phyloP scores from a whole-genome alignment of 2,113 vertebrate species.

The Thomomys bottae region DNA sequence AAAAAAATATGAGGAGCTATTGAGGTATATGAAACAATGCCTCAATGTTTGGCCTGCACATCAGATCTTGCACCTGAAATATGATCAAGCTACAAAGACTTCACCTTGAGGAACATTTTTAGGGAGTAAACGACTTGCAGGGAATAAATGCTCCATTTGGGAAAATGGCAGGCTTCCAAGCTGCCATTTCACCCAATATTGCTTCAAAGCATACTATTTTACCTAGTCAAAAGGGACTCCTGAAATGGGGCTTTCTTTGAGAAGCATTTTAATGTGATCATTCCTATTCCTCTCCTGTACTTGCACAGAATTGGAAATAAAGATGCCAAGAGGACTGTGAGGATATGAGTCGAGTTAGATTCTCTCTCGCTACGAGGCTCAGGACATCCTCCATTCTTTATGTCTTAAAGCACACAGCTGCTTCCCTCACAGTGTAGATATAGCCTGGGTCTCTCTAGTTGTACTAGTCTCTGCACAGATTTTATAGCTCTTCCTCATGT shows the following conservation, averaged over 20 bases:
- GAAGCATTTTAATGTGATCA: slow-evolving; percentile 12
- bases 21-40: neutral
- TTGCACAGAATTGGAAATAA: slow-evolving; percentile 30
- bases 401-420: neutral
- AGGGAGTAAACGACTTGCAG: slow-evolving; percentile 36
- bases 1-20: neutral
- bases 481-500: neutral
- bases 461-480: neutral
- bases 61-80: slow-evolving; percentile 25
- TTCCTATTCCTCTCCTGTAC: neutral
- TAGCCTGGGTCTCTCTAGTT: neutral
- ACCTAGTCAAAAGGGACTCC: slow-evolving; percentile 8
- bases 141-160: slow-evolving; percentile 37
- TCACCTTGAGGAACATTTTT: slow-evolving; percentile 22
- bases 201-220: slow-evolving; percentile 12
- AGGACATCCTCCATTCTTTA: neutral
- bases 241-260: neutral
- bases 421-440: neutral
- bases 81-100: slow-evolving; percentile 35
- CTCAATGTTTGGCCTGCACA: neutral
- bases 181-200: slow-evolving; percentile 6
- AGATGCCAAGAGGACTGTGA: neutral
- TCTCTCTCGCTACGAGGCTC: too few relatives aligned
- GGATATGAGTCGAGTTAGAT: neutral
- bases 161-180: slow-evolving; percentile 22